phyloP scores from a whole-genome alignment of 2,888 invertebrate genomes.

The Calliscelio sp. region DNA sequence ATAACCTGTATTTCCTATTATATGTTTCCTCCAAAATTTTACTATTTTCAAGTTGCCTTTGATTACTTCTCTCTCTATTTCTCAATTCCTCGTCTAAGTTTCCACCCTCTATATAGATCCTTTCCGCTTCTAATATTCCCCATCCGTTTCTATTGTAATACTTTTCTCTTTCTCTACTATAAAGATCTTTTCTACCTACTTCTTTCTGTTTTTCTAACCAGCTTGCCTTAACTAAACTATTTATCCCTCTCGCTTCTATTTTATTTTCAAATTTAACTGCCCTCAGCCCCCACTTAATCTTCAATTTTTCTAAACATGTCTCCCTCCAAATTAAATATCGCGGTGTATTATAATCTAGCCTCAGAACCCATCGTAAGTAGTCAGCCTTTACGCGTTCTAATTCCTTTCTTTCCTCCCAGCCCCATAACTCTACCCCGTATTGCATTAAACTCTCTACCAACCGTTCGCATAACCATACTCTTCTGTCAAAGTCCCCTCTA shows the following conservation, averaged over 20 bases:
- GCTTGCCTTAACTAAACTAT: background rate
- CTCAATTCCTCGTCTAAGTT: too few species aligned
- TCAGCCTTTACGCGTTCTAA: background rate
- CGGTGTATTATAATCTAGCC: background rate
- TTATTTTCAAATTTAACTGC: background rate
- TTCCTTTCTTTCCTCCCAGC: background rate
- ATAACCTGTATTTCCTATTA: too few species aligned
- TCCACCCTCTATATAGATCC: background rate
- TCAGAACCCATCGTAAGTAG: background rate
- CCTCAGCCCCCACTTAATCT: background rate
- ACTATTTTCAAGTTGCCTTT: too few species aligned
- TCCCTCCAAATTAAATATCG: background rate
- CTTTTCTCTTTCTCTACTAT: background rate
- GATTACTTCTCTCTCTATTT: too few species aligned
- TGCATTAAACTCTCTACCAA: background rate
- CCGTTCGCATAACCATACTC: background rate
- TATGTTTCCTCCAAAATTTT: too few species aligned
- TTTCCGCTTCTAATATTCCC: background rate
- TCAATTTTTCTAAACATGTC: background rate
- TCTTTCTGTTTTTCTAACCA: background rate
- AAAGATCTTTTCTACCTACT: background rate
- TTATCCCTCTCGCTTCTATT: background rate
- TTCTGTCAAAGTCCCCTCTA: background rate
- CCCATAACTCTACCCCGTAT: background rate
- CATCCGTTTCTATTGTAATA: constrained; percentile 3